phyloP scores from a whole-genome alignment of 2,797 vertebrate genomes.

The Neosalanx taihuensis region DNA sequence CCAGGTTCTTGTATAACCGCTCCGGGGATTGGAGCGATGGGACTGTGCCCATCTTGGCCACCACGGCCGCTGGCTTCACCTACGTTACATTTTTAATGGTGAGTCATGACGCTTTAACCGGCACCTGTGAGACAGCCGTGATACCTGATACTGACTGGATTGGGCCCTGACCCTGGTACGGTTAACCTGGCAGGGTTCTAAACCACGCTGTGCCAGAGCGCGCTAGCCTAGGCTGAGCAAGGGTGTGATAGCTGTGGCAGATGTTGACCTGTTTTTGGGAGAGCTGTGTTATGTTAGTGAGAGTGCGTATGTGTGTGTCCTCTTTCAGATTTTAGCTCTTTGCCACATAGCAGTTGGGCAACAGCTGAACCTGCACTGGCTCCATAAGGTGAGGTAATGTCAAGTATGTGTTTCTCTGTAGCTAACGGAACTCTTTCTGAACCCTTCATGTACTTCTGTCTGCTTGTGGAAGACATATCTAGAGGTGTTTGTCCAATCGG shows the following conservation, averaged over 20 bases:
- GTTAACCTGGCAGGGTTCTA: neutral
- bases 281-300: neutral
- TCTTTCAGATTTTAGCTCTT: constrained; percentile 74
- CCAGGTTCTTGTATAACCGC: constrained; percentile 92
- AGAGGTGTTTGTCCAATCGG: neutral
- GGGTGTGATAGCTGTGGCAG: constrained; percentile 17
- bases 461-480: neutral
- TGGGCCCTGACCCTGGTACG: neutral
- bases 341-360: constrained; percentile 77
- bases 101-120: constrained; percentile 39
- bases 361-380: constrained; percentile 81
- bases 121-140: neutral
- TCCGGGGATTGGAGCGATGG: constrained; percentile 96
- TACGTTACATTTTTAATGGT: constrained; percentile 91
- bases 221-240: neutral
- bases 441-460: constrained; percentile 18
- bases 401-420: neutral
- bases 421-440: constrained; percentile 43
- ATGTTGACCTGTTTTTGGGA: constrained; percentile 15
- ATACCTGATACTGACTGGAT: too few relatives aligned
- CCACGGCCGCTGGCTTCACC: constrained; percentile 88
- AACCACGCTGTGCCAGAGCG: neutral
- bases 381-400: constrained; percentile 73
- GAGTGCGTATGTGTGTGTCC: constrained; percentile 15
- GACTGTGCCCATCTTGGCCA: constrained; percentile 89